Evolutionary conservation across 2,797 vertebrate species (phyloP).

Genomic region (Myripristis jacobus): DNA sequence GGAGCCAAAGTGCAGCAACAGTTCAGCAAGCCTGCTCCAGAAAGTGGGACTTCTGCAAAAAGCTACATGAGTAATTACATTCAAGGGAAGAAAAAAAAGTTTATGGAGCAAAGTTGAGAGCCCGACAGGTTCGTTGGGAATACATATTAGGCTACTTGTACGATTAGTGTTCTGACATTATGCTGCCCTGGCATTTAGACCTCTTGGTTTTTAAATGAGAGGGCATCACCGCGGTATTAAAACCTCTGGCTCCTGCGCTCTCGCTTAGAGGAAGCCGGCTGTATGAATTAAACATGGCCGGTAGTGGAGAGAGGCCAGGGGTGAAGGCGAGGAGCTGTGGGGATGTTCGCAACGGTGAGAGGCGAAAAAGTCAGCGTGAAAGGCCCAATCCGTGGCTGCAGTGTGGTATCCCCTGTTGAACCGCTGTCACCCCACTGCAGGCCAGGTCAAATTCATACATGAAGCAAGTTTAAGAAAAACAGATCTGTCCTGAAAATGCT

Average conservation of each 20-base stretch:
- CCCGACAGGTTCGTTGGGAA: constrained; percentile 23
- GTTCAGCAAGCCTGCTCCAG: constrained; percentile 31
- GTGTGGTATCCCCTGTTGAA: too few relatives aligned
- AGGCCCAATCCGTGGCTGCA: too few relatives aligned
- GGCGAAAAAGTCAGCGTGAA: not conserved
- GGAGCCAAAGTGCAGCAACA: constrained; percentile 5
- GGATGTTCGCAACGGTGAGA: not conserved
- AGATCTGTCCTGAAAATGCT: too few relatives aligned
- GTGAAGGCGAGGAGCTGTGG: constrained; percentile 30
- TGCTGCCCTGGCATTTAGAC: constrained; percentile 52
- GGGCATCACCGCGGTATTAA: constrained; percentile 11
- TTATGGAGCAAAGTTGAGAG: not conserved
- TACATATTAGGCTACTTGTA: constrained; percentile 45
- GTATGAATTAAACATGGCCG: constrained; percentile 58
- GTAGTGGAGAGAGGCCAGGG: not conserved
- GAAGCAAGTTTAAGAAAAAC: too few relatives aligned
- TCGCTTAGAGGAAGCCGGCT: not conserved
- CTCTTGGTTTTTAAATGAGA: constrained; percentile 52
- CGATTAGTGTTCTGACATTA: constrained; percentile 53
- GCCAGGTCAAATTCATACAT: too few relatives aligned
- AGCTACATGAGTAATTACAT: constrained; percentile 36
- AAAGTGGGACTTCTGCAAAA: constrained; percentile 4
- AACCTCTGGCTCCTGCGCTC: constrained; percentile 14
- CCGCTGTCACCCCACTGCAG: too few relatives aligned
- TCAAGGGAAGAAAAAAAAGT: not conserved